These are phyloP conservation scores for Rhabdornis inornatus DNA, from an alignment of 2,113 vertebrate genomes.

Conservation along the genomic window DNA sequence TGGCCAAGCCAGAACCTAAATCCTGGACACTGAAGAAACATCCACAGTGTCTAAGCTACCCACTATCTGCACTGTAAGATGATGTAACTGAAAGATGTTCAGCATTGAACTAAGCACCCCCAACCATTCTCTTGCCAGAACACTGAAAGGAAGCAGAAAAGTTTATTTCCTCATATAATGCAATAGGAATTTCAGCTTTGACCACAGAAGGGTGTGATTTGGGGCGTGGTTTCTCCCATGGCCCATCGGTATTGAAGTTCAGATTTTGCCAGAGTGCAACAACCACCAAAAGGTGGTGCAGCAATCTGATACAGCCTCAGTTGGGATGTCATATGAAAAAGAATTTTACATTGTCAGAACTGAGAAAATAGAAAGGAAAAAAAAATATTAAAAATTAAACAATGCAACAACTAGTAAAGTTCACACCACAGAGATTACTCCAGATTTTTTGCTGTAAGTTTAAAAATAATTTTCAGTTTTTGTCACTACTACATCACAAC, in stretches of 20 bases:
- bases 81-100: not conserved
- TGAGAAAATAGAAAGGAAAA: not conserved
- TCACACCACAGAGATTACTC: not conserved
- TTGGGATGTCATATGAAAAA: not conserved
- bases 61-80: not conserved
- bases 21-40: not conserved
- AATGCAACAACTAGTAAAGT: not conserved
- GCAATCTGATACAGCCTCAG: not conserved
- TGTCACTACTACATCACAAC: not conserved
- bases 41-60: not conserved
- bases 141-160: not conserved
- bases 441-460: not conserved
- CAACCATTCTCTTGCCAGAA: not conserved
- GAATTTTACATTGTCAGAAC: not conserved
- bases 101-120: not conserved
- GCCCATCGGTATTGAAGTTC: not conserved
- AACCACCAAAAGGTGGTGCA: not conserved
- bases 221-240: not conserved
- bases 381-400: not conserved
- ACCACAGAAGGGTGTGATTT: not conserved
- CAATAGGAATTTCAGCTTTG: not conserved
- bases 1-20: not conserved
- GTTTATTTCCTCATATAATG: not conserved
- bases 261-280: not conserved
- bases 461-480: not conserved